A percentile compares a stretch with the other conserved stretches of the same genome.
These are phyloP conservation scores for Carlito syrichta DNA, from an alignment of 2,113 vertebrate genomes.

Conservation along the genomic window DNA sequence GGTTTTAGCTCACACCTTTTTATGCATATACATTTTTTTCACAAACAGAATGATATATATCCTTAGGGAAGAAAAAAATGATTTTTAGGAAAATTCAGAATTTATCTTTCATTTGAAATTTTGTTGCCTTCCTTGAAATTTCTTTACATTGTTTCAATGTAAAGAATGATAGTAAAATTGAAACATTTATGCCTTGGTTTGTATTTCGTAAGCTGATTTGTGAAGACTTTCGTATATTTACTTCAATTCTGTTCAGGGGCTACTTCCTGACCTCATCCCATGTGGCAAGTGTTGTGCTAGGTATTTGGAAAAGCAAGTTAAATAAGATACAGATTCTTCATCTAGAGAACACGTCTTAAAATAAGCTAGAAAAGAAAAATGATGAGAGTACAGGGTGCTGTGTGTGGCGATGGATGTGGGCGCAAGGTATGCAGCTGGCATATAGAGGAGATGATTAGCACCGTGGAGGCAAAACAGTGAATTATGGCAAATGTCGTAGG, in stretches of 20 bases:
- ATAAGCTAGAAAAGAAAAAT: neutral
- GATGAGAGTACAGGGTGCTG: neutral
- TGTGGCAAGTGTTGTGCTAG: neutral
- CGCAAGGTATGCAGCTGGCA: neutral
- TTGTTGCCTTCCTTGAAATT: neutral
- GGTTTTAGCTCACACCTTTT: neutral
- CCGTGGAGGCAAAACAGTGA: neutral
- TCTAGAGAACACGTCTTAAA: neutral
- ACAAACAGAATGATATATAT: neutral
- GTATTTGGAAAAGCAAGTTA: neutral
- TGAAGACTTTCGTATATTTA: neutral
- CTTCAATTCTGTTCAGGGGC: neutral
- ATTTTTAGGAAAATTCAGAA: conserved; percentile 14
- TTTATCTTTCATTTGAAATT: neutral
- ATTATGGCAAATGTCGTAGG: neutral
- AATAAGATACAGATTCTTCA: neutral
- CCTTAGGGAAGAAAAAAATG: conserved; percentile 1
- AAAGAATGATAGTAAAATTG: neutral
- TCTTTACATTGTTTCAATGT: neutral
- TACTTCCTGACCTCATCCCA: neutral
- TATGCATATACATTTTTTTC: too few relatives aligned
- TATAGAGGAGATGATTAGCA: neutral
- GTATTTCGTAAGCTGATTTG: neutral
- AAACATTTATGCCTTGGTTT: neutral
- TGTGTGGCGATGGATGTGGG: neutral